A percentile compares a stretch with the other conserved stretches of the same genome.
Evolutionary conservation across 2,888 invertebrate genomes (phyloP).

Genomic region (Agrypnus murinus): DNA sequence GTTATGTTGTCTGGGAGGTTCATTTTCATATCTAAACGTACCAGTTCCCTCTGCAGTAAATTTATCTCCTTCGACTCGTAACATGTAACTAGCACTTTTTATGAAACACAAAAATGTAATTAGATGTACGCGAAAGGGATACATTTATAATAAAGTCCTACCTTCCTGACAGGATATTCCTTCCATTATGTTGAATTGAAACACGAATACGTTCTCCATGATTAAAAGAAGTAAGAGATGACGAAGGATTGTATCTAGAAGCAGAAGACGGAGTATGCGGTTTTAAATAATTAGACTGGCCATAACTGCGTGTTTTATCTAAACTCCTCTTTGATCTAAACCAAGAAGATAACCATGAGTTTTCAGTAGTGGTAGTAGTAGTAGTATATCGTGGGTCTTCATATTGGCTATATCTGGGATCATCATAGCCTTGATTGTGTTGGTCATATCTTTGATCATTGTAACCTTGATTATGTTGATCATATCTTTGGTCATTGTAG

Average conservation of each 20-base stretch:
- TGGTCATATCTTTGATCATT: too few relatives aligned
- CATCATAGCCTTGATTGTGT: not conserved
- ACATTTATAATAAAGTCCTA: conserved; percentile 59
- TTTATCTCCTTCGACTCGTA: conserved; percentile 82
- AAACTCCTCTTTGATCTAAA: too few relatives aligned
- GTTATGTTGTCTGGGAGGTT: conserved; percentile 77
- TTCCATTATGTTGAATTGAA: conserved; percentile 77
- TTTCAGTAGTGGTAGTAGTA: too few relatives aligned
- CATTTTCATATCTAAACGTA: conserved; percentile 79
- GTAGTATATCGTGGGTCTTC: not conserved
- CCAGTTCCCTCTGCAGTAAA: conserved; percentile 85
- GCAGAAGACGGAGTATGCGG: too few relatives aligned
- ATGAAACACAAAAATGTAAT: conserved; percentile 25
- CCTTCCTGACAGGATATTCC: conserved; percentile 82
- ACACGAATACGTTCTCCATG: conserved; percentile 78
- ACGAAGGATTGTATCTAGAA: too few relatives aligned
- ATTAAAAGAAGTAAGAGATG: conserved; percentile 70
- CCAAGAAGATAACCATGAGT: too few relatives aligned
- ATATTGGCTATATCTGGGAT: not conserved
- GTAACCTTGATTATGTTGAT: not conserved
- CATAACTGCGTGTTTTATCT: too few relatives aligned
- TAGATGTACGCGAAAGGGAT: too few relatives aligned
- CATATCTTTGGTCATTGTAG: not conserved
- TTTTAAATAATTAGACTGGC: not conserved
- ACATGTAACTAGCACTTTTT: conserved; percentile 78